Evolutionary conservation across 2,113 vertebrate genomes (phyloP), one percentile per base, ranked within the genome.

Genomic region (Microtus oregoni): DNA sequence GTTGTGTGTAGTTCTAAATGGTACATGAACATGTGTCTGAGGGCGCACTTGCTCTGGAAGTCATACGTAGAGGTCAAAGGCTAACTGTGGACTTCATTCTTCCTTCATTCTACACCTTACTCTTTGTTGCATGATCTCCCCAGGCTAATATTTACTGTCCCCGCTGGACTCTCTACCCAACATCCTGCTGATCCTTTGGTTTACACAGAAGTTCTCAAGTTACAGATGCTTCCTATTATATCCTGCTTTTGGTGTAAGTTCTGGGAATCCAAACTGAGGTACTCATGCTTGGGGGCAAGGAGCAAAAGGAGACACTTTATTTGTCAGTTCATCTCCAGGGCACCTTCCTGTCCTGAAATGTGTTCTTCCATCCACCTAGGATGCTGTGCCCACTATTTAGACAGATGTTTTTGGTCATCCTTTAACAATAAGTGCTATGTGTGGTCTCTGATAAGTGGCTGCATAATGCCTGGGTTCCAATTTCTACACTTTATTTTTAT

Each of bases 221-320:
- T n/a, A n/a, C 19, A n/a, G 32, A 24, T 8, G 3, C 7, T 0
- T 50, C 20, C 17, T 55, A 13, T 35, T 17, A 0, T 6, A 10
- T 2, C 10, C 10, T n/a, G 50, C 50, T 58, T 81, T 35, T 24
- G 30, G 2, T 81, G 78, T n/a, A 11, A 20, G 28, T n/a, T 2
- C 10, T 35, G 32, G 55, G 12, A 12, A 61, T 63, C 22, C 55
- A 38, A 52, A 61, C 15, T 82, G 12, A 26, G 20, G 35, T 1
- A 26, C 4, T 41, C n/a, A 83, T 8, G 22, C 6, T 83, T 83
- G 6, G 11, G 26, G 5, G 0, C 0, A 81, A 5, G 52, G 5
- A 81, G 20, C 32, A 81, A 52, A 20, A 58, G 30, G 3, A 77
- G 28, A 47, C 26, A 77, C 6, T 47, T 77, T 44, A 76, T 5